A percentile compares a stretch with the other conserved stretches of the same genome.
phyloP scores from a whole-genome alignment of 2,797 vertebrate genomes.

The Mastacembelus armatus region DNA sequence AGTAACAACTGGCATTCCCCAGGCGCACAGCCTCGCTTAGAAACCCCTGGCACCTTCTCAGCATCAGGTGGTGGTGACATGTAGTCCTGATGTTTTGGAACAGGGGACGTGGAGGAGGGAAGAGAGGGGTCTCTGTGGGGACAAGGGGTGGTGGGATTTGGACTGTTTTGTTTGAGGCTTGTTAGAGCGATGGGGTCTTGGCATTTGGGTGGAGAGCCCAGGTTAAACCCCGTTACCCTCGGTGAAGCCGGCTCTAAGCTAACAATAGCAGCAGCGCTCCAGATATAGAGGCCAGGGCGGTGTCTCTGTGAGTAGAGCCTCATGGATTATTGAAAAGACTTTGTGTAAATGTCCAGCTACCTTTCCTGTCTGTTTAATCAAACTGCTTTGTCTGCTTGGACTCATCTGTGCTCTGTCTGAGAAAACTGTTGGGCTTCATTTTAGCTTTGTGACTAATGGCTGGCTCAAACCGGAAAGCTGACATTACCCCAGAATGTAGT shows the following conservation, averaged over 20 bases:
- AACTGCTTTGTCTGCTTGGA: constrained; percentile 10
- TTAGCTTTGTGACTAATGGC: constrained; percentile 5
- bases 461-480: constrained; percentile 1
- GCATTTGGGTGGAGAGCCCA: constrained; percentile 46
- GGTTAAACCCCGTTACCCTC: constrained; percentile 56
- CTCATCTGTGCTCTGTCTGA: not conserved
- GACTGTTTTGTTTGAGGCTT: constrained; percentile 54
- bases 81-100: constrained; percentile 18
- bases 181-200: constrained; percentile 40
- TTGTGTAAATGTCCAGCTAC: constrained; percentile 16
- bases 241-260: constrained; percentile 57
- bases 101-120: not conserved
- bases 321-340: constrained; percentile 13
- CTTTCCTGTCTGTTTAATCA: not conserved
- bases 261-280: constrained; percentile 71
- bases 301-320: constrained; percentile 14
- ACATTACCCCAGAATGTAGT: too few relatives aligned
- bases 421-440: not conserved
- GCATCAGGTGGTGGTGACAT: constrained; percentile 46
- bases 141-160: constrained; percentile 7
- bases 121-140: constrained; percentile 5
- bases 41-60: constrained; percentile 31
- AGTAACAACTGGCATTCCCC: constrained; percentile 42
- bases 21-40: not conserved
- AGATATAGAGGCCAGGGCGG: constrained; percentile 56